Conservation (phyloP, 2,888 invertebrate species). For the Phymatocera aterrima region DNA sequence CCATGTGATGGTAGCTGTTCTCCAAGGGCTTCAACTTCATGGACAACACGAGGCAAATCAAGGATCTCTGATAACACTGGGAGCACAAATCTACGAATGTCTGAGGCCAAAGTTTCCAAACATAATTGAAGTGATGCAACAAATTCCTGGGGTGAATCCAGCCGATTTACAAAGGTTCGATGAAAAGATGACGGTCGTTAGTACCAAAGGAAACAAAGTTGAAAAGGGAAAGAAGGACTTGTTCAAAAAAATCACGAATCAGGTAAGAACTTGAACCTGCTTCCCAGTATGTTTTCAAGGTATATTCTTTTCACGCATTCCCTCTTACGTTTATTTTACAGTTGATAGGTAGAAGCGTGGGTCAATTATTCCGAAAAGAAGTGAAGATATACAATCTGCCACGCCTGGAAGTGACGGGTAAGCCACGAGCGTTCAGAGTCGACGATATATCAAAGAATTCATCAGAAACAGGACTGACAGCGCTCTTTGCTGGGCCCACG, state of each 20-base stretch:
- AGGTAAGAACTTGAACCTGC: conserved; percentile 75
- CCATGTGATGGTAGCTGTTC: conserved; percentile 86
- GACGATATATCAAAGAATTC: conserved; percentile 69
- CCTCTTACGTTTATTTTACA: conserved; percentile 72
- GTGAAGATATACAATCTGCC: conserved; percentile 91
- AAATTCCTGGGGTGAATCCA: conserved; percentile 89
- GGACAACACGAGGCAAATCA: conserved; percentile 95
- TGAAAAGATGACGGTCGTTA: conserved; percentile 84
- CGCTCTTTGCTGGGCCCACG: conserved; percentile 71
- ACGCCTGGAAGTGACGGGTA: conserved; percentile 77
- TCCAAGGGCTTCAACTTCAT: conserved; percentile 89
- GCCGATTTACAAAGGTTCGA: conserved; percentile 90
- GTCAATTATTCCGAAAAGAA: conserved; percentile 92
- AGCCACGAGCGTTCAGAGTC: conserved; percentile 66
- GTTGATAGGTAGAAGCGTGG: conserved; percentile 90
- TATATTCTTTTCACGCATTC: conserved; percentile 12
- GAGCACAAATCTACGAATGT: conserved; percentile 91
- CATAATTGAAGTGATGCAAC: conserved; percentile 81
- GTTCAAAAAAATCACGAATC: conserved; percentile 91
- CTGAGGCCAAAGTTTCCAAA: conserved; percentile 86
- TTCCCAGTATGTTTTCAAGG: background rate
- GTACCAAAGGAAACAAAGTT: conserved; percentile 85
- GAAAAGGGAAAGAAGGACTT: conserved; percentile 94
- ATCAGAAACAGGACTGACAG: conserved; percentile 67
- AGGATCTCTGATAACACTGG: conserved; percentile 86